Evolutionary conservation across 2,888 invertebrate species (phyloP), one percentile per base, ranked within the genome.

Genomic region (Synergus umbraculus): DNA sequence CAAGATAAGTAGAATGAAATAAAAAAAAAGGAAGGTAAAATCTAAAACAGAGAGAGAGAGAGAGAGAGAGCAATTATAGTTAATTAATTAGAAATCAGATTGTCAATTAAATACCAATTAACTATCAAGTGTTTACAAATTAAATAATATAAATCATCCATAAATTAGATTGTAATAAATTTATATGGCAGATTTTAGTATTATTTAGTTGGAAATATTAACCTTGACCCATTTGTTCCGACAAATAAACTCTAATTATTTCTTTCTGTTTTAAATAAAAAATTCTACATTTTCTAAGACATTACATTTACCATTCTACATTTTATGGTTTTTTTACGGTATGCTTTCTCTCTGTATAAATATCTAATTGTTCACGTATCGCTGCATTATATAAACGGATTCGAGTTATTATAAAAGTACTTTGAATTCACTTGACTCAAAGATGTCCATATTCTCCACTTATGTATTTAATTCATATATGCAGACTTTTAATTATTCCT

Each of bases 401-500:
- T 54, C n/a, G 49, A 54, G 49, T n/a, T 54, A 8, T 15, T 54
- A n/a, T n/a, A 43, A 43, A 54, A 54, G 49, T 5, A 54, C 15
- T 54, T n/a, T 54, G 49, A n/a, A 54, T 54, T n/a, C 49, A 54
- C 15, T n/a, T 54, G 49, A 54, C 15, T 54, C 49, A 7, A 54
- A 54, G 49, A 54, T 54, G 49, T 54, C n/a, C 49, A 54, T 54
- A n/a, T 54, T 54, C n/a, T 54, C n/a, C 49, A n/a, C 49, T 43
- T 43, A 43, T 43, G 29, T 29, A 29, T 29, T 54, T 54, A 54
- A n/a, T 54, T 54, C 49, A 5, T n/a, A 1, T 54, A n/a, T 29
- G 29, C 15, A 54, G 49, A 54, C 49, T 54, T 54, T n/a, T 54
- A n/a, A 54, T n/a, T 54, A 54, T 54, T 54, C n/a, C n/a, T n/a